Conservation (phyloP, 2,888 invertebrate species). For the Vanessa cardui region DNA sequence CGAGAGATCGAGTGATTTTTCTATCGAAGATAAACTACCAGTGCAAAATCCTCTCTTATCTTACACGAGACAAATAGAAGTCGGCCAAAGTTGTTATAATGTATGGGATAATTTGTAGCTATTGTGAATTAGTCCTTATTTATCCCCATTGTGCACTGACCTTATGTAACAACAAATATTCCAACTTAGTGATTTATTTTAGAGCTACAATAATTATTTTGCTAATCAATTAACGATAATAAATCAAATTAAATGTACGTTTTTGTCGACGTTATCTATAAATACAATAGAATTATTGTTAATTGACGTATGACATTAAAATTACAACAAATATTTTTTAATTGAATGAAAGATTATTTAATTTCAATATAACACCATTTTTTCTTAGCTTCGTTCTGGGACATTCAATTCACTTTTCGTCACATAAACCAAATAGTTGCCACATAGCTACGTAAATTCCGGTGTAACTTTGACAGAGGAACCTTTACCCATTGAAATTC, state of each 20-base stretch:
- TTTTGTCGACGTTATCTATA: background rate
- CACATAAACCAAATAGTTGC: too few relatives aligned
- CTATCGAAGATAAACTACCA: slow-evolving; percentile 7
- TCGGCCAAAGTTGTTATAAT: slow-evolving; percentile 20
- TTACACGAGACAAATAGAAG: slow-evolving; percentile 23
- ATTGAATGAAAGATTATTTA: too few relatives aligned
- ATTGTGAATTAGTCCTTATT: background rate
- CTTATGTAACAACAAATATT: slow-evolving; percentile 2
- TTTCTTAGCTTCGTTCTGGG: too few relatives aligned
- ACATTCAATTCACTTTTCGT: too few relatives aligned
- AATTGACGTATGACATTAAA: too few relatives aligned
- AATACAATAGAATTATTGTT: background rate
- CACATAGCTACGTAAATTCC: too few relatives aligned
- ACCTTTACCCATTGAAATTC: too few relatives aligned
- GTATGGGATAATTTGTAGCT: slow-evolving; percentile 17
- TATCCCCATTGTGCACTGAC: slow-evolving; percentile 8
- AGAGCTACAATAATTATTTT: slow-evolving; percentile 10
- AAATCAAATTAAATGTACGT: slow-evolving; percentile 8
- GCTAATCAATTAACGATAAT: slow-evolving; percentile 15
- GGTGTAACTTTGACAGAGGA: too few relatives aligned
- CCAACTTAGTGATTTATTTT: slow-evolving; percentile 13
- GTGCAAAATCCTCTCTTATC: slow-evolving; percentile 16
- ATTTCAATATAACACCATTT: too few relatives aligned
- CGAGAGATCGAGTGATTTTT: slow-evolving; percentile 25
- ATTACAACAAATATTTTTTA: background rate